A percentile compares a stretch with the other conserved stretches of the same genome.
phyloP scores from a whole-genome alignment of 2,797 vertebrate genomes.

The Cichlasoma orientale region DNA sequence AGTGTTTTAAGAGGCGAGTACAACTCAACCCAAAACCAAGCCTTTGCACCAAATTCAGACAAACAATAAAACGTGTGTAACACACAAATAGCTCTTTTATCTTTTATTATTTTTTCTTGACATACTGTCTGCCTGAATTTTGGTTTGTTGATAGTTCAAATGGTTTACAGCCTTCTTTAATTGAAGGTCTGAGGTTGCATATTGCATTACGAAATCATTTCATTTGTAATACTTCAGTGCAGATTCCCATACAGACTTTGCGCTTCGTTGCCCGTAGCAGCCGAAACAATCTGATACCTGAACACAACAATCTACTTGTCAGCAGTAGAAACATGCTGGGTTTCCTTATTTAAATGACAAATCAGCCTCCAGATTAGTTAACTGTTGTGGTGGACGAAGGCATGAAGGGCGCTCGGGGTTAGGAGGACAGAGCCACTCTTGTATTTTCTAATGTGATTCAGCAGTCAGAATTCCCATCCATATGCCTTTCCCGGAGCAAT shows the following conservation, averaged over 20 bases:
- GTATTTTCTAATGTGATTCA: slow-evolving; percentile 68
- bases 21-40: slow-evolving; percentile 11
- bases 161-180: background rate
- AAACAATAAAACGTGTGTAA: background rate
- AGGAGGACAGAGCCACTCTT: slow-evolving; percentile 64
- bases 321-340: slow-evolving; percentile 24
- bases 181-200: background rate
- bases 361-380: slow-evolving; percentile 31
- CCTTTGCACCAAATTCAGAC: slow-evolving; percentile 17
- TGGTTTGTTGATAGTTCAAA: slow-evolving; percentile 9
- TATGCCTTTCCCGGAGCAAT: slow-evolving; percentile 55
- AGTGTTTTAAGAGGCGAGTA: slow-evolving; percentile 7
- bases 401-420: slow-evolving; percentile 27
- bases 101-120: background rate
- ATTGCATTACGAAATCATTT: background rate
- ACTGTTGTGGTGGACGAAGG: slow-evolving; percentile 40
- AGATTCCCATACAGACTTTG: background rate
- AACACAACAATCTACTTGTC: slow-evolving; percentile 1
- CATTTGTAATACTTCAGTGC: background rate
- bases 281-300: slow-evolving; percentile 6
- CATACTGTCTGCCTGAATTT: slow-evolving; percentile 3
- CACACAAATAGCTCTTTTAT: background rate
- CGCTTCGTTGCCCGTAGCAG: background rate
- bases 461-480: slow-evolving; percentile 50
- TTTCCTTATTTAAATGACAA: slow-evolving; percentile 29